These are phyloP conservation scores for Percopsis omiscomaycus DNA, from an alignment of 2,797 vertebrate genomes.

Conservation along the genomic window DNA sequence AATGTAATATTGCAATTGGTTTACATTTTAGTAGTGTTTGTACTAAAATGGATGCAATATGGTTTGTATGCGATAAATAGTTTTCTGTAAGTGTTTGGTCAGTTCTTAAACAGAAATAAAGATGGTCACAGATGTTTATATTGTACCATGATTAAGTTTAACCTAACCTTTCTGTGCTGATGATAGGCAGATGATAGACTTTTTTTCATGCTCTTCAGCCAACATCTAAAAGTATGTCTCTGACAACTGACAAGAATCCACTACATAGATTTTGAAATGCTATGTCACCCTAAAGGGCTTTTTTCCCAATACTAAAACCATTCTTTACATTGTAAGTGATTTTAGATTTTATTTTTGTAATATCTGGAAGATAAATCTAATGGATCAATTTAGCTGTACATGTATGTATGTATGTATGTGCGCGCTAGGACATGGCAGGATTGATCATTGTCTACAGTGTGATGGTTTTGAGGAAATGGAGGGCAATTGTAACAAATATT, in stretches of 20 bases:
- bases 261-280: constrained; percentile 14
- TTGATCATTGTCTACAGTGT: constrained; percentile 30
- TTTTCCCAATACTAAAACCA: constrained; percentile 24
- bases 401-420: constrained; percentile 34
- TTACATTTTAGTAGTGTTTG: constrained; percentile 14
- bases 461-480: constrained; percentile 40
- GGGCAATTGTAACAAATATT: constrained; percentile 52
- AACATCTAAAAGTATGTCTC: too few relatives aligned
- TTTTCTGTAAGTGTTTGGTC: constrained; percentile 3
- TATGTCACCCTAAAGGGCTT: constrained; percentile 36
- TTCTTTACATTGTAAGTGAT: constrained; percentile 46
- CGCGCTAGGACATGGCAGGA: constrained; percentile 16
- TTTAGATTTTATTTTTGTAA: constrained; percentile 74
- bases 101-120: neutral
- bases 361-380: constrained; percentile 56
- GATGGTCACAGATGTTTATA: too few relatives aligned
- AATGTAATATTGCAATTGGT: neutral
- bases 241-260: too few relatives aligned
- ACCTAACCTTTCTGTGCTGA: too few relatives aligned
- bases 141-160: neutral
- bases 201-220: too few relatives aligned
- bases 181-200: too few relatives aligned
- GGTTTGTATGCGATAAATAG: constrained; percentile 21
- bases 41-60: constrained; percentile 10
- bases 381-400: constrained; percentile 55